These are phyloP conservation scores for Hemithea aestivaria DNA, from an alignment of 2,888 invertebrate genomes.

Conservation along the genomic window DNA sequence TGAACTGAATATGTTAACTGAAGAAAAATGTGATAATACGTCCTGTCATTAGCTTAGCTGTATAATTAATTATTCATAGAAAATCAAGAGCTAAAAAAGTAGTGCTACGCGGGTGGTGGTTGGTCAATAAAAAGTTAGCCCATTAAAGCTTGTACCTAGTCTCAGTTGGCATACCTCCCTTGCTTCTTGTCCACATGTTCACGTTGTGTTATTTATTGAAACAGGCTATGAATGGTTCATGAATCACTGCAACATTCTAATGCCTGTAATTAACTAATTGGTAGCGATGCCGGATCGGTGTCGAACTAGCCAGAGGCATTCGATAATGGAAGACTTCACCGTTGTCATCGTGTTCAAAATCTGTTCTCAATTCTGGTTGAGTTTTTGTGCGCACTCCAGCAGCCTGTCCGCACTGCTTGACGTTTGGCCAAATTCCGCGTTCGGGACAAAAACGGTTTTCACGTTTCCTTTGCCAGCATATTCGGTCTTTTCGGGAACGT, in stretches of 20 bases:
- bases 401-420: conserved; percentile 62
- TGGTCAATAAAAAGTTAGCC: conserved; percentile 22
- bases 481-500: conserved; percentile 37
- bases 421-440: conserved; percentile 58
- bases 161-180: too few species aligned
- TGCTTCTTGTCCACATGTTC: conserved; percentile 1
- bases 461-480: conserved; percentile 46
- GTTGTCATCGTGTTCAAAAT: conserved; percentile 26
- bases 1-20: conserved; percentile 20
- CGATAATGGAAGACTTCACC: conserved; percentile 28
- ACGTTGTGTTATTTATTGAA: conserved; percentile 19
- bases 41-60: conserved; percentile 21
- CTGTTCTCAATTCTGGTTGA: conserved; percentile 13
- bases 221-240: conserved; percentile 18
- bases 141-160: conserved; percentile 20
- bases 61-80: conserved; percentile 25
- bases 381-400: conserved; percentile 65
- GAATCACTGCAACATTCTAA: conserved; percentile 29
- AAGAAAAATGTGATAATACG: conserved; percentile 17
- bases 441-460: conserved; percentile 52
- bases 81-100: too few species aligned
- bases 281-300: conserved; percentile 45
- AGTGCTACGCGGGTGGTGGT: conserved; percentile 27
- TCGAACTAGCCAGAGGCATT: conserved; percentile 37
- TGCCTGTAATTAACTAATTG: conserved; percentile 51